Evolutionary conservation across 2,113 vertebrate species (phyloP), one percentile per base, ranked within the genome.

Genomic region (Microtus montanus): DNA sequence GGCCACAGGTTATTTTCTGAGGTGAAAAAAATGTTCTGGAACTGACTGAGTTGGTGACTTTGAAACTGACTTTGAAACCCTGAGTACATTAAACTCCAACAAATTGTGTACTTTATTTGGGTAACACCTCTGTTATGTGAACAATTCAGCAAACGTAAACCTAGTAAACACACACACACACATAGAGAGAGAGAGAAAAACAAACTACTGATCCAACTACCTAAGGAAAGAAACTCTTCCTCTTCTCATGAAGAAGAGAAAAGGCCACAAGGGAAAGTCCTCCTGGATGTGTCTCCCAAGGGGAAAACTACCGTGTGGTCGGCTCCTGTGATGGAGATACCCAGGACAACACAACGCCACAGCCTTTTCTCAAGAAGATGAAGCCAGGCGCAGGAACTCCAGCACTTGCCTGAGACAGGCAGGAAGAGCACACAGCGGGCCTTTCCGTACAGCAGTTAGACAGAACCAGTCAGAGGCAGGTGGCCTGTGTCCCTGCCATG

Each of bases 21-120:
- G 41, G 64, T 54, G 49, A 87, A 26, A 26, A 88, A 47, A 83
- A 93, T 33, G 26, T 73, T 92, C 75, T 89, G n/a, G 63, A 95
- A 79, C 33, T 35, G 70, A 63, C 19, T 64, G 11, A 61, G 54
- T 41, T 35, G 12, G 78, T 35, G 44, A 68, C 20, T 19, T 5
- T n/a, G 66, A 19, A 89, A 47, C 77, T 35, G 44, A 68, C 20
- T 14, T 5, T n/a, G 66, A 20, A 89, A 47, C 77, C 54, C 63
- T n/a, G 75, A 87, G 63, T 47, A 30, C 12, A 47, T 52, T 79
- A 54, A 82, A 64, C 66, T 15, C 83, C 33, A 9, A 28, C 12
- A 8, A 52, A 92, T 4, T 49, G 2, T 4, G 61, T 15, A 44
- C 26, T 87, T 38, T 35, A 80, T 52, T n/a, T 30, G 54, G 7